Evolutionary conservation across 2,113 vertebrate genomes (phyloP).

Genomic region (Pipa parva): DNA sequence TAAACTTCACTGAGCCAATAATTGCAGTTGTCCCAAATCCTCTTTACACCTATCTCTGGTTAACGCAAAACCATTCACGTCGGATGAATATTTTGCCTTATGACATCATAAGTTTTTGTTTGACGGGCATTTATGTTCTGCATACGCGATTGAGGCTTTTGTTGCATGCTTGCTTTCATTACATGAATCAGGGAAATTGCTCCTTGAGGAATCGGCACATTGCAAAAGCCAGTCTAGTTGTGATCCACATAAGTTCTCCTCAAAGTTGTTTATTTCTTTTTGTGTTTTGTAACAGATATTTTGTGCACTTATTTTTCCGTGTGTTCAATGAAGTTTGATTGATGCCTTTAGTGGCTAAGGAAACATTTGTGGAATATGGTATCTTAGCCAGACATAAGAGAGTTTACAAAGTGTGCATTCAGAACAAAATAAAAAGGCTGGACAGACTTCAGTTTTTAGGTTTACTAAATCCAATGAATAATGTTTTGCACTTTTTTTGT

Average conservation of each 20-base stretch:
- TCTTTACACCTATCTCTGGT: conserved; percentile 50
- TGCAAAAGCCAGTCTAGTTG: conserved; percentile 70
- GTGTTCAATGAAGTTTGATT: conserved; percentile 67
- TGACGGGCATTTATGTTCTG: conserved; percentile 60
- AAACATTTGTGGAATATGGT: conserved; percentile 60
- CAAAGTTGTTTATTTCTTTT: conserved; percentile 26
- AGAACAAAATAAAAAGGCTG: conserved; percentile 57
- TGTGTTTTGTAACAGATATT: conserved; percentile 54
- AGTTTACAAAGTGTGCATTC: conserved; percentile 58
- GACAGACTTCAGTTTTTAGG: conserved; percentile 60
- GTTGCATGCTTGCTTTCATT: conserved; percentile 56
- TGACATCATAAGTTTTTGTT: conserved; percentile 54
- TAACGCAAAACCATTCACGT: conserved; percentile 46
- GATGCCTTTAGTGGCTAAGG: conserved; percentile 63
- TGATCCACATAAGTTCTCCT: conserved; percentile 63
- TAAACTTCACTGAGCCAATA: conserved; percentile 61
- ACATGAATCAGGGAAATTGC: conserved; percentile 56
- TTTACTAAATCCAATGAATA: conserved; percentile 55
- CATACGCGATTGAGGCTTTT: conserved; percentile 56
- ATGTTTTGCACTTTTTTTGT: conserved; percentile 59
- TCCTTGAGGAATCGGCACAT: conserved; percentile 56
- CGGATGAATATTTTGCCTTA: conserved; percentile 57
- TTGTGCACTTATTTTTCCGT: conserved; percentile 38
- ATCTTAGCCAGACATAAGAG: conserved; percentile 55
- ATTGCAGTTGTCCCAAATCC: conserved; percentile 47